Evolutionary conservation across 2,888 invertebrate genomes (phyloP).

Genomic region (Steromphala cineraria): DNA sequence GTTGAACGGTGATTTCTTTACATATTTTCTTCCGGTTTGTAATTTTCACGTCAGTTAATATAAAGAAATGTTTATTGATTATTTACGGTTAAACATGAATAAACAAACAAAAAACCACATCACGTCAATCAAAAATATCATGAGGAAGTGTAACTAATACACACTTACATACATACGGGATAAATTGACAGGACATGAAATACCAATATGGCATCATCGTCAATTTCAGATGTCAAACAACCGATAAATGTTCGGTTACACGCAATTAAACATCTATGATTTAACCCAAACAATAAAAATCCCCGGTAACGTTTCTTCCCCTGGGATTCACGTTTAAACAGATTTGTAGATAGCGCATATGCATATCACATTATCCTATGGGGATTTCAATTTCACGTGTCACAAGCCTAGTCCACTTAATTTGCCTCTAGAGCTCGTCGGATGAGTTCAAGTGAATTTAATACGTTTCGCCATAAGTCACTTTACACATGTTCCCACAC

Average conservation of each 20-base stretch:
- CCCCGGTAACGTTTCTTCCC: not conserved
- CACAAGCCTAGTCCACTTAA: conserved; percentile 9
- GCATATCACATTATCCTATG: not conserved
- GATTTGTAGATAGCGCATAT: not conserved
- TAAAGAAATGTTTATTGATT: no score
- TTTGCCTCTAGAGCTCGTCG: conserved; percentile 2
- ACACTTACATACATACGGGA: no score
- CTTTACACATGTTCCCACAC: conserved; percentile 7
- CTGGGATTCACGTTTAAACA: not conserved
- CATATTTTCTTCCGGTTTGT: no score
- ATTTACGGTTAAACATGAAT: no score
- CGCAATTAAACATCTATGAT: not conserved
- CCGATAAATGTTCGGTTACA: conserved; percentile 1
- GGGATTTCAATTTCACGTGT: conserved; percentile 25
- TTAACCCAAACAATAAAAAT: conserved; percentile 2
- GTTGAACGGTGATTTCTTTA: no score
- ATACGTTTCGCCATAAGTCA: conserved; percentile 16
- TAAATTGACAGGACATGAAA: no score
- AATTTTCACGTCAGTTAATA: no score
- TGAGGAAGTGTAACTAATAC: no score
- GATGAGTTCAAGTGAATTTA: conserved; percentile 10
- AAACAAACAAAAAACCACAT: no score
- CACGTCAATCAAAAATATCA: no score
- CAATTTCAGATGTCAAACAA: not conserved
- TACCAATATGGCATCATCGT: not conserved